Evolutionary conservation across 2,797 vertebrate species (phyloP).

Genomic region (Liparis tanakae): DNA sequence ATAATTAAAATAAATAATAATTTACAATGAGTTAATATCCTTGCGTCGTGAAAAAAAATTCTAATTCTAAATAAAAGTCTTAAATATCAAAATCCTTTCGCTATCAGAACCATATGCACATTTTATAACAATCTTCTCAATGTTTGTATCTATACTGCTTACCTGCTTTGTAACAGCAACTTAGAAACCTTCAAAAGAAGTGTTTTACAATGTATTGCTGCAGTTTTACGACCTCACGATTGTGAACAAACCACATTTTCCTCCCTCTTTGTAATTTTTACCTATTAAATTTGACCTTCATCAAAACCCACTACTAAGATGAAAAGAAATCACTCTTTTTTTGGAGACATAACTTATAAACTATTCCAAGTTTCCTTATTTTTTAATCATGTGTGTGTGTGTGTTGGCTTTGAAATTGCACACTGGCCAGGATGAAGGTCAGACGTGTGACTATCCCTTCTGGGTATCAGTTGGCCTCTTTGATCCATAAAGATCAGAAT

Average conservation of each 20-base stretch:
- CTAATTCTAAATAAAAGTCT: too few species aligned
- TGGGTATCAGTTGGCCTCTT: slow-evolving; percentile 27
- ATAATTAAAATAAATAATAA: neutral
- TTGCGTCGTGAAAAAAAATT: neutral
- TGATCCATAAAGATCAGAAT: slow-evolving; percentile 31
- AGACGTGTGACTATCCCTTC: slow-evolving; percentile 17
- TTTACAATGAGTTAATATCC: neutral
- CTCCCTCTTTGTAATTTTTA: slow-evolving; percentile 2
- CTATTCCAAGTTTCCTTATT: slow-evolving; percentile 2
- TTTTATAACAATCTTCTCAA: neutral
- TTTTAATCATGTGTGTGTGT: slow-evolving; percentile 12
- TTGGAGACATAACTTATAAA: neutral
- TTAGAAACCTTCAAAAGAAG: slow-evolving; percentile 48
- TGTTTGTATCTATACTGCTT: slow-evolving; percentile 27
- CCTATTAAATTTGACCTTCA: slow-evolving; percentile 7
- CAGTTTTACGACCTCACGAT: slow-evolving; percentile 30
- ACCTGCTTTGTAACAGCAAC: slow-evolving; percentile 48
- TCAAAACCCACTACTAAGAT: slow-evolving; percentile 1
- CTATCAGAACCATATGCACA: neutral
- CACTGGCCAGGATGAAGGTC: slow-evolving; percentile 9
- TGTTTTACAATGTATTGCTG: slow-evolving; percentile 40
- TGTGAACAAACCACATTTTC: neutral
- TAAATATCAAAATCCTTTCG: neutral
- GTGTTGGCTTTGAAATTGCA: slow-evolving; percentile 34
- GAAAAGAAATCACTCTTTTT: slow-evolving; percentile 10